Base-by-base conservation (phyloP, 2,113 vertebrate species). In the Atherinomorus stipes region DNA sequence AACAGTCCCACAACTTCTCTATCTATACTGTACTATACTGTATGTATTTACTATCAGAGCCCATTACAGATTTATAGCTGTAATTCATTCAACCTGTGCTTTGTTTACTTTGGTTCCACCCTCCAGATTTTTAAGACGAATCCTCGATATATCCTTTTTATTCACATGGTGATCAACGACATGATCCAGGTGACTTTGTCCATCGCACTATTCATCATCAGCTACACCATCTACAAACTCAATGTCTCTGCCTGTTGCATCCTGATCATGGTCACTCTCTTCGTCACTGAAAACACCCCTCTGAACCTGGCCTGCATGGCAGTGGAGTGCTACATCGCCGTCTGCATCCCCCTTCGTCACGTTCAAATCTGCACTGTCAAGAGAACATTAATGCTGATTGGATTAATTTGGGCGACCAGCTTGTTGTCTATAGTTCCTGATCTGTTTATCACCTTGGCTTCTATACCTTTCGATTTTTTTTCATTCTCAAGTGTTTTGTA, bases 281-380 rank as follows among this genome's bases (percentile, higher is more conserved):
- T 86, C 62, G 56, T 86, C 56, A 85, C 86, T 5, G 84, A 89
- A 38, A 92, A 88, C 81, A 92, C 89, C 1, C 91, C 93, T 4
- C 74, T 94, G 56, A 94, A 88, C 69, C 82, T 94, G 74, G 92
- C 91, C 0, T 88, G 91, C 56, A 93, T 94, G 93, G 92, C 90
- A 0, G 34, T 89, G n/a, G 93, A 94, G 56, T 90, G 93, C 58
- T 93, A 90, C 82, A 75, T 93, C 49, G 92, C 93, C 74, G 54
- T 94, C 13, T 92, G 93, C 34, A 7, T 91, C 19, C 93, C 93
- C 1, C 77, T 94, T 0, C 87, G 60, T n/a, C 90, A 93, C 16
- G 7, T 28, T 18, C 86, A 86, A 44, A 84, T 94, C 53, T 93
- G 91, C 57, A 94, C 93, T 0, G 18, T 91, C 15, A 80, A 11